Evolutionary conservation across 92 coral and sea anemone species (phyloP), one percentile per base, ranked within the genome.

Genomic region (Epizoanthus illoricatus): DNA sequence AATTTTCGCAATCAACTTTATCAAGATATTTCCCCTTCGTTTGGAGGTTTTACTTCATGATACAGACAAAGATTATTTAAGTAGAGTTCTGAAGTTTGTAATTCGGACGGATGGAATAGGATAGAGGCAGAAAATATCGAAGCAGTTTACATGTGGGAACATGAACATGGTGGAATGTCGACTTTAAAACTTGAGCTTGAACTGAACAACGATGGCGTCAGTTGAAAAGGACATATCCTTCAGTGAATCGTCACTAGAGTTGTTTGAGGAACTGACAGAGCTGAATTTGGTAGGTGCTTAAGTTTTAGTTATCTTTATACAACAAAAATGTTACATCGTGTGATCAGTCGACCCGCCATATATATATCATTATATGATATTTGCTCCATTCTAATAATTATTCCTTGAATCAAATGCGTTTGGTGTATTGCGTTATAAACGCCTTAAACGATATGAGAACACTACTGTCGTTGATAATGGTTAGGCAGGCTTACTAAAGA

Each of bases 261-360:
- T 12, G 39, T 7, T 24, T 47, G 76, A 71, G 42, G 60, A 71
- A 47, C 16, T 71, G 40, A 71, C 76, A 57, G 76, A 71, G 11
- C 7, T 43, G 8, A 71, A 47, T 71, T 71, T 71, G 76, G 76
- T 71, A 57, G 52, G 76, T 71, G 73, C 28, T 43, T 67, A 4
- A 49, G 0, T 49, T 0, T 8, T 52, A 12, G 0, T 36, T 43
- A 13, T 71, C 13, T n/a, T 20, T 19, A 5, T 43, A 40, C 36
- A 17, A 8, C 40, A 49, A 71, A 3, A n/a, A 42, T 69, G 39
- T 52, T 1, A 4, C 49, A 43, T 43, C 8, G 33, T 28, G 33
- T 28, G 33, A 28, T 28, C 36, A 28, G 36, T 28, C 36, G 36
- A 28, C 36, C 36, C 36, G 36, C 36, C 36, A 28, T 28, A n/a